Evolutionary conservation across 2,113 vertebrate species (phyloP).

Genomic region (Mormyrus lacerda): DNA sequence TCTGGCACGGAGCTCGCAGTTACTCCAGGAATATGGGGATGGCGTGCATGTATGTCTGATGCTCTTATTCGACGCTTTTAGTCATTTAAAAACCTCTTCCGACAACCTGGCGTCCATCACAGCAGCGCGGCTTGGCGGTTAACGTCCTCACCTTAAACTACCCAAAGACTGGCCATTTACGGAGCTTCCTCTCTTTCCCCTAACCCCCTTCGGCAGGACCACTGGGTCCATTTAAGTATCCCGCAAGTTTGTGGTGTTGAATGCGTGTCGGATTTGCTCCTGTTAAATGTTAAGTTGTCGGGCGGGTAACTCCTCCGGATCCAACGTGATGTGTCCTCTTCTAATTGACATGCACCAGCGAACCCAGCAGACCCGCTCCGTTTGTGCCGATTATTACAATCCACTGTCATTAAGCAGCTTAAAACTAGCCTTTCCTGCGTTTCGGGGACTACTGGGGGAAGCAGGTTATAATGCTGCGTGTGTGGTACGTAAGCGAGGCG

Average conservation of each 20-base stretch:
- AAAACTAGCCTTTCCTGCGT: neutral
- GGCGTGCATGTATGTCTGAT: neutral
- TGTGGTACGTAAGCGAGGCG: neutral
- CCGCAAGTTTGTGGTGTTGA: neutral
- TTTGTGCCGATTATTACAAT: neutral
- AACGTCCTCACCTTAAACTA: neutral
- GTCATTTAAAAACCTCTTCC: neutral
- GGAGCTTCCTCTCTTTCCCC: neutral
- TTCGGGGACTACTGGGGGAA: neutral
- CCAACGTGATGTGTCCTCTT: neutral
- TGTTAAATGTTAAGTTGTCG: neutral
- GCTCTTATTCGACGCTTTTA: neutral
- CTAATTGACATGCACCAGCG: neutral
- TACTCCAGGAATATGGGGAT: neutral
- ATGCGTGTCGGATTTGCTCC: neutral
- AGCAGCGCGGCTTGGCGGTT: neutral
- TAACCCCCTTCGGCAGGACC: neutral
- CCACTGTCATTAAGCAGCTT: neutral
- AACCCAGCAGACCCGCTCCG: neutral
- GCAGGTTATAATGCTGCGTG: neutral
- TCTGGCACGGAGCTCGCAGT: neutral
- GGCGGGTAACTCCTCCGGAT: neutral
- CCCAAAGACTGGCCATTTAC: neutral
- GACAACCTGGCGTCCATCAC: conserved; percentile 15
- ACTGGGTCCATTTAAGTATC: neutral